phyloP scores from a whole-genome alignment of 1,140 invertebrate genomes.

The Rhagoletis zephyria region DNA sequence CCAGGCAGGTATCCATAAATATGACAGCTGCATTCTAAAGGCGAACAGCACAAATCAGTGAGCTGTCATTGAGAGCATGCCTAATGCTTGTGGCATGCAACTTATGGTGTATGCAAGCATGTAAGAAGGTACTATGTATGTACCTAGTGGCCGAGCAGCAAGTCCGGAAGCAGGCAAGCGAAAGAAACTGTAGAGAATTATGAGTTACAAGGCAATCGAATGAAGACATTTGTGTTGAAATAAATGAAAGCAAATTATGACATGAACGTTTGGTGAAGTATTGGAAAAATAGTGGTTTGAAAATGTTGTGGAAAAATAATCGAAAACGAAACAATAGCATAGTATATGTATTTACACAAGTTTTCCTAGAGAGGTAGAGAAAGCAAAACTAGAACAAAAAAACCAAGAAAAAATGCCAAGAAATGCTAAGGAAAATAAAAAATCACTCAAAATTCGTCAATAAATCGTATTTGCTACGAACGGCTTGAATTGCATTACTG shows the following conservation, averaged over 20 bases:
- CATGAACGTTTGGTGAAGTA: background rate
- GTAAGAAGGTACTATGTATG: background rate
- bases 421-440: background rate
- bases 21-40: slow-evolving; percentile 43
- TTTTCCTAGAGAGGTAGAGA: too few relatives aligned
- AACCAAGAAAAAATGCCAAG: background rate
- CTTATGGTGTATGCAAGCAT: background rate
- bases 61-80: slow-evolving; percentile 21
- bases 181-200: background rate
- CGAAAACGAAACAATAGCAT: background rate
- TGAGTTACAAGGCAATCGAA: background rate
- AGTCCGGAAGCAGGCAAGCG: slow-evolving; percentile 13
- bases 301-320: background rate
- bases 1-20: slow-evolving; percentile 45
- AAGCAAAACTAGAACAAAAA: background rate
- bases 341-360: too few relatives aligned
- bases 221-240: slow-evolving; percentile 46
- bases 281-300: background rate
- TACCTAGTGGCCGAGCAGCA: slow-evolving; percentile 10
- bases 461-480: slow-evolving; percentile 38
- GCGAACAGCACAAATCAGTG: slow-evolving; percentile 42
- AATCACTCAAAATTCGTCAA: slow-evolving; percentile 42
- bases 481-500: slow-evolving; percentile 35
- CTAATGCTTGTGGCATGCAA: slow-evolving; percentile 37
- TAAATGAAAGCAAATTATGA: slow-evolving; percentile 38